Conservation (phyloP, 1,140 invertebrate species). For the Elysia chlorotica region DNA sequence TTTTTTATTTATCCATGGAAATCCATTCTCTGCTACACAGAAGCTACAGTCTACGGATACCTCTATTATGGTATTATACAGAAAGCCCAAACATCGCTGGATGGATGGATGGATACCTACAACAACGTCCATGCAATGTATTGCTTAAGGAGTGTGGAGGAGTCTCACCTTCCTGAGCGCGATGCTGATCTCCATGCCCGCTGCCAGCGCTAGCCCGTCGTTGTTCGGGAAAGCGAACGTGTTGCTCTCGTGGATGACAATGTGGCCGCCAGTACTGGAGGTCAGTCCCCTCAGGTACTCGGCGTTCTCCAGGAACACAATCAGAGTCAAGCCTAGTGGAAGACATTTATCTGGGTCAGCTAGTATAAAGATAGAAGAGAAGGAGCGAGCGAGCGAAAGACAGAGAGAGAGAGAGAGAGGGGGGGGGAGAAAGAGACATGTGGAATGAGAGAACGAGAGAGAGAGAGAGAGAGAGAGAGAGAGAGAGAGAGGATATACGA, state of each 20-base stretch:
- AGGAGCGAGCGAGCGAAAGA: background rate
- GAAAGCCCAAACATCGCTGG: too few species aligned
- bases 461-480: too few species aligned
- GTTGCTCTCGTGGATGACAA: slow-evolving; percentile 33
- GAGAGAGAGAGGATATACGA: too few species aligned
- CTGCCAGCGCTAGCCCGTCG: slow-evolving; percentile 51
- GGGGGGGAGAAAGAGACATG: background rate
- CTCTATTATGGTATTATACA: too few species aligned
- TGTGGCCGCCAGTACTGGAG: slow-evolving; percentile 33
- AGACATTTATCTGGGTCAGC: background rate
- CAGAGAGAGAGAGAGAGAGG: background rate
- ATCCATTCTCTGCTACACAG: too few species aligned
- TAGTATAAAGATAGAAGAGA: background rate
- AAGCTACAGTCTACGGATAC: too few species aligned
- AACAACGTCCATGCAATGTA: too few species aligned
- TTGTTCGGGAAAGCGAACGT: slow-evolving; percentile 51
- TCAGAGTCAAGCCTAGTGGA: slow-evolving; percentile 36
- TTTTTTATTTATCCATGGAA: too few species aligned
- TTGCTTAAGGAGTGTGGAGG: too few species aligned
- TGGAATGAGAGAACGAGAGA: too few species aligned
- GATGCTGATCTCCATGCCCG: slow-evolving; percentile 51
- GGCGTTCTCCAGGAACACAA: slow-evolving; percentile 36
- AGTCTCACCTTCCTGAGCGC: slow-evolving; percentile 42
- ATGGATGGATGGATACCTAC: too few species aligned
- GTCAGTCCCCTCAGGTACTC: slow-evolving; percentile 40